Percentiles rank a stretch among this genome's conserved stretches.
Conservation (phyloP, 2,113 vertebrate species). For the Albula glossodonta region DNA sequence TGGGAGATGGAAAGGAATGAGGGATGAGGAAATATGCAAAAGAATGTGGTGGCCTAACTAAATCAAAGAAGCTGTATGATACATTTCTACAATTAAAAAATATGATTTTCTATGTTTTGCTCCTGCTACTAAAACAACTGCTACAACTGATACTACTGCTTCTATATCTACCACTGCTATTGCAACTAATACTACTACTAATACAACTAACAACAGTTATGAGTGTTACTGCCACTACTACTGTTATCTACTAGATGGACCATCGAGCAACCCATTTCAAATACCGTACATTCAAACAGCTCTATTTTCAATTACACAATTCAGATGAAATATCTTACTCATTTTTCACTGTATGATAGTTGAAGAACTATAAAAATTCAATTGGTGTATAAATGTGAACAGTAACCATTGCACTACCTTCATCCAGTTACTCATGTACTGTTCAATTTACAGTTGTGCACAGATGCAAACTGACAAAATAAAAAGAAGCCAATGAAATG, state of each 20-base stretch:
- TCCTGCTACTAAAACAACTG: no score
- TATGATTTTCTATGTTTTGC: no score
- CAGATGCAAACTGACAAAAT: not conserved
- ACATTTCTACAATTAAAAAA: no score
- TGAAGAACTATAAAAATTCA: no score
- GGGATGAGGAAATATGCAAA: not conserved
- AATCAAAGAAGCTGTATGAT: not conserved
- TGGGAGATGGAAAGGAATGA: not conserved
- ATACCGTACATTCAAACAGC: not conserved
- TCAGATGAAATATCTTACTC: conserved; percentile 6
- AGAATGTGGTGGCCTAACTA: not conserved
- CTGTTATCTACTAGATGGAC: no score
- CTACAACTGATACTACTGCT: no score
- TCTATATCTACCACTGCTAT: no score
- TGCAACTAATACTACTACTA: no score
- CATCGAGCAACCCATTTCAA: no score
- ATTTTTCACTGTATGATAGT: not conserved
- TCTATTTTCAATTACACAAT: conserved; percentile 32
- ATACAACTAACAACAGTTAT: no score
- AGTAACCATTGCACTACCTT: not conserved
- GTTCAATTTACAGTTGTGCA: not conserved
- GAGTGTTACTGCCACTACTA: no score
- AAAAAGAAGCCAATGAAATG: not conserved
- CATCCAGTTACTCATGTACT: not conserved
- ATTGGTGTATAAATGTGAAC: no score